Evolutionary conservation across 2,113 vertebrate species (phyloP), one percentile per base, ranked within the genome.

Genomic region (Girardinichthys multiradiatus): DNA sequence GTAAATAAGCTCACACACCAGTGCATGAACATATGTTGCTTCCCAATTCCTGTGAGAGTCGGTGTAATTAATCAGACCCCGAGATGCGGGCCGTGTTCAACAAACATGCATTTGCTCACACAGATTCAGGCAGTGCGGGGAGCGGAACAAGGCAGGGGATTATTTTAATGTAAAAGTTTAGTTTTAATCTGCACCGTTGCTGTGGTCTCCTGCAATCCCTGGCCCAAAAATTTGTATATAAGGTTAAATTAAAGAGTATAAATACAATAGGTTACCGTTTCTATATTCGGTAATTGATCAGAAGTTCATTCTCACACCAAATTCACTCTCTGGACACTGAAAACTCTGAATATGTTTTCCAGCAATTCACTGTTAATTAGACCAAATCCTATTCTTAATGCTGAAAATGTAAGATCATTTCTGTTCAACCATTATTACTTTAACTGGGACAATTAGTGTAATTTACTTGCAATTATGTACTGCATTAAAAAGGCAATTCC

Each of bases 401-500:
- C 90, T 92, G 92, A 95, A 96, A 96, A 96, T 97, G 97, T 96
- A 97, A 97, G 95, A 97, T 97, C 96, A 98, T 95, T 95, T 96
- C 95, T 95, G 94, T 96, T 96, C 96, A 96, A 96, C 96, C 95
- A 96, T 95, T 95, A 97, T 97, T 97, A 96, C 95, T 97, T 97
- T 98, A 98, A 98, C 97, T 98, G 96, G 95, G 90, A 96, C 97
- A 98, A 97, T 98, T 98, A 98, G 97, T 98, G 95, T 97, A 96
- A 98, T 97, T 98, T 95, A 94, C 94, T 96, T 92, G 95, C 97
- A 98, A 98, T 98, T 97, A 98, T 94, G 93, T 94, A 91, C 94
- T 89, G 93, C 94, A 94, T 95, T 97, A 96, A 98, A 97, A 95
- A 93, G 75, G 17, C 94, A 71, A 95, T 96, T 97, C 95, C 96